Conservation (phyloP, 2,797 vertebrate species). For the Eremophila alpestris region DNA sequence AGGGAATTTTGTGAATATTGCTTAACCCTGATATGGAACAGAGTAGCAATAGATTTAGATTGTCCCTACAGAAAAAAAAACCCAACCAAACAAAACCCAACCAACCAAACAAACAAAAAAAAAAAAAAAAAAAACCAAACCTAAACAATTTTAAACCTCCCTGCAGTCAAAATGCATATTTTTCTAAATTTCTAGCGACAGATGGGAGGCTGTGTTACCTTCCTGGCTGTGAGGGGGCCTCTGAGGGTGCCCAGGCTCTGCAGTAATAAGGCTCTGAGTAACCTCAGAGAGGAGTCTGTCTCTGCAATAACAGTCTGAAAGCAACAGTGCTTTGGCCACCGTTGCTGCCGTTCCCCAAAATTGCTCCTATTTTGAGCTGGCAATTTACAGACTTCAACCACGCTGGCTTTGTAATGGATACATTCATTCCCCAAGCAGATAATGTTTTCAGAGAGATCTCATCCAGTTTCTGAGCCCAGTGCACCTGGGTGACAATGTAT, state of each 20-base stretch:
- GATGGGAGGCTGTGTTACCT: neutral
- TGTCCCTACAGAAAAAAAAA: neutral
- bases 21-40: neutral
- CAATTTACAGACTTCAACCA: neutral
- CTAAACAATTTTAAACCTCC: neutral
- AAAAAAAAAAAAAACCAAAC: no score
- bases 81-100: neutral
- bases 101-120: no score
- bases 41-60: neutral
- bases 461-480: neutral
- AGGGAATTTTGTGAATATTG: neutral
- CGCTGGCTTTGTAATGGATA: neutral
- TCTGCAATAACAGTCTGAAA: neutral
- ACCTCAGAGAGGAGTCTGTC: neutral
- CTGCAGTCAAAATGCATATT: neutral
- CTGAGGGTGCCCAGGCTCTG: neutral
- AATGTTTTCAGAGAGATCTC: neutral
- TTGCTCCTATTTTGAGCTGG: neutral
- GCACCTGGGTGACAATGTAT: neutral
- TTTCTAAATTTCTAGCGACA: neutral
- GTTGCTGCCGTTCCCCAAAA: neutral
- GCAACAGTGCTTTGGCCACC: neutral
- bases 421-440: neutral
- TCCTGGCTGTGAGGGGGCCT: neutral
- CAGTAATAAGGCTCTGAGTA: neutral